Percentiles rank a stretch among this genome's conserved stretches.
Evolutionary conservation across 2,888 invertebrate genomes (phyloP).

Genomic region (Scaptomyza flava): DNA sequence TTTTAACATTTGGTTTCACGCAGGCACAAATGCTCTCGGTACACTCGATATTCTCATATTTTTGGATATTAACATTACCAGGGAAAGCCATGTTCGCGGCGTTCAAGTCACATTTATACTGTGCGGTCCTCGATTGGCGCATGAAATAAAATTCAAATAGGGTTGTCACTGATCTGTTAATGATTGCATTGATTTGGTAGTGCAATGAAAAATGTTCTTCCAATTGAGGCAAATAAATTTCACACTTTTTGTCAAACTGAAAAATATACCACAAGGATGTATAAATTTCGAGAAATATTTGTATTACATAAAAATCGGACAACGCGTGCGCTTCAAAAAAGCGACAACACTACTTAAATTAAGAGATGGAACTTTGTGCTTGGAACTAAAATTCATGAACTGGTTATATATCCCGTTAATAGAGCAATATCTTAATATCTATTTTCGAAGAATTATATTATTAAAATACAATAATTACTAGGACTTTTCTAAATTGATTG

Average conservation of each 20-base stretch:
- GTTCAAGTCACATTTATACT: constrained; percentile 96
- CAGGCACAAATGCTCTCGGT: constrained; percentile 61
- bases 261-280: not conserved
- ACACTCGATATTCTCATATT: constrained; percentile 73
- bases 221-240: not conserved
- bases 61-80: constrained; percentile 85
- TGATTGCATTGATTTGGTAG: not conserved
- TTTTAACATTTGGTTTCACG: constrained; percentile 82
- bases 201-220: not conserved
- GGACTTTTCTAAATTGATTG: not conserved
- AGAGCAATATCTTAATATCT: not conserved
- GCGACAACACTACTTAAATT: constrained; percentile 37
- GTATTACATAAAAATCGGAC: not conserved
- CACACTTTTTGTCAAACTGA: not conserved
- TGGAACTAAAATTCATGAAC: constrained; percentile 20
- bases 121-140: constrained; percentile 59
- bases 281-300: not conserved
- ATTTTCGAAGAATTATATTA: not conserved
- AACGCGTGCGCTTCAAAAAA: not conserved
- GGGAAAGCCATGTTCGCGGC: constrained; percentile 87
- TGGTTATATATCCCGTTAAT: not conserved
- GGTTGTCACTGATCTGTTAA: constrained; percentile 38
- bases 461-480: not conserved
- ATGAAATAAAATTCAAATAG: constrained; percentile 60
- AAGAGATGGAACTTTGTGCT: constrained; percentile 14